Evolutionary conservation across 2,888 invertebrate species (phyloP), one percentile per base, ranked within the genome.

Genomic region (Malthinus flaveolus): DNA sequence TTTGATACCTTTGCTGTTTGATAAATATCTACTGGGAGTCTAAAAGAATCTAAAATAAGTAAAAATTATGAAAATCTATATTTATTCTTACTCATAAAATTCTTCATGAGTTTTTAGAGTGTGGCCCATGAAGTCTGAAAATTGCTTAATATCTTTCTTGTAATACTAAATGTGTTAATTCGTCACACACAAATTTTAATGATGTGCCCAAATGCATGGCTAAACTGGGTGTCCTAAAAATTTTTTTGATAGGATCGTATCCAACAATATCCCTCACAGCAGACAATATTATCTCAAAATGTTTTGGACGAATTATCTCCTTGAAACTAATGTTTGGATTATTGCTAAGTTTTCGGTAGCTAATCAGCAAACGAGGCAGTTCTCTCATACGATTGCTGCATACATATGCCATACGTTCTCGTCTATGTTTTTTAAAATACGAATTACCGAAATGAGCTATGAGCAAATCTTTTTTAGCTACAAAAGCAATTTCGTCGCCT

Each of bases 1-100:
- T 68, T 67, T 6, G 66, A 67, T 7, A 67, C 64, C 52, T 67
- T 67, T 31, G 67, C 67, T 1, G 67, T 67, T 48, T 68, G 67
- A 42, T 66, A 68, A 23, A 68, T 65, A 44, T 68, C 66, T 4
- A 66, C 54, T 11, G 67, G 66, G 46, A 69, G 47, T 51, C 59
- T 65, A 47, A 56, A 63, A 48, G 23, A 32, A 35, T 42, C n/a
- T 12, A 11, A 11, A 48, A 35, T 15, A 1, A 6, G n/a, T 8
- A 13, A 48, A 15, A 13, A 13, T 35, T 34, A 32, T 7, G 10
- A 46, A 11, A n/a, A n/a, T n/a, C n/a, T n/a, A n/a, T 10, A 10
- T 2, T 45, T 33, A 10, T 15, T 4, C n/a, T 34, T 8, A 23
- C 34, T 35, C 46, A 46, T 46, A 15, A 15, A 42, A 15, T 10